Evolutionary conservation across 2,797 vertebrate genomes (phyloP).

Genomic region (Xyrichtys novacula): DNA sequence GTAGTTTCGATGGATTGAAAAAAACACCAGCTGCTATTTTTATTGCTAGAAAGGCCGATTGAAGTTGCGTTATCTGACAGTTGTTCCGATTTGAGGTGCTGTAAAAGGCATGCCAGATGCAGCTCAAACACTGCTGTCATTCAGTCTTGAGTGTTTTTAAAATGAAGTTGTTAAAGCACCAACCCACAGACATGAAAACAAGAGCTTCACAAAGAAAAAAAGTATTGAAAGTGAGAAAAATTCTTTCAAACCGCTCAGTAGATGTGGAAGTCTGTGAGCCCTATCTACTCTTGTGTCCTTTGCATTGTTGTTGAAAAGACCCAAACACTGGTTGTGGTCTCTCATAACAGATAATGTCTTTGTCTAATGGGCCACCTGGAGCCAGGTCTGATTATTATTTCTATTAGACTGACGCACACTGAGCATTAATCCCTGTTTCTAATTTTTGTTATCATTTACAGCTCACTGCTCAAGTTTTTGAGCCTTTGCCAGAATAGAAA

Average conservation of each 20-base stretch:
- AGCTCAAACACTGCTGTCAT: not conserved
- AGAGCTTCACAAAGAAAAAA: constrained; percentile 12
- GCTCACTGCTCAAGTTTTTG: constrained; percentile 10
- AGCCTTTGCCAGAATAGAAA: constrained; percentile 5
- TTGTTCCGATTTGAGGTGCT: not conserved
- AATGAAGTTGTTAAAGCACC: not conserved
- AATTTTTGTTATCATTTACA: constrained; percentile 20
- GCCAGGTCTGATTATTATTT: constrained; percentile 13
- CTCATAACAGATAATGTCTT: constrained; percentile 10
- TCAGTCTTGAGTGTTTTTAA: not conserved
- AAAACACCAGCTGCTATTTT: not conserved
- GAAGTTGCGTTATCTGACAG: not conserved
- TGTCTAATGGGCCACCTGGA: constrained; percentile 18
- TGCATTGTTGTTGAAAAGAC: constrained; percentile 25
- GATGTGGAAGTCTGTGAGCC: constrained; percentile 14
- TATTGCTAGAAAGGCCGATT: constrained; percentile 1
- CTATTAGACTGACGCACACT: constrained; percentile 16
- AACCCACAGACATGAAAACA: constrained; percentile 14
- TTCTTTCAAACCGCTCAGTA: constrained; percentile 2
- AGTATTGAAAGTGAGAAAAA: not conserved
- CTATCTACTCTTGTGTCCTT: constrained; percentile 1
- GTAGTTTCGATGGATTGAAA: too few relatives aligned
- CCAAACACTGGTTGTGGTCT: not conserved
- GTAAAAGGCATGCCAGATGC: not conserved
- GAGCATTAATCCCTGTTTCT: constrained; percentile 18